Evolutionary conservation across 2,888 invertebrate species (phyloP), one percentile per base, ranked within the genome.

Genomic region (Drosophila nr. fundita): DNA sequence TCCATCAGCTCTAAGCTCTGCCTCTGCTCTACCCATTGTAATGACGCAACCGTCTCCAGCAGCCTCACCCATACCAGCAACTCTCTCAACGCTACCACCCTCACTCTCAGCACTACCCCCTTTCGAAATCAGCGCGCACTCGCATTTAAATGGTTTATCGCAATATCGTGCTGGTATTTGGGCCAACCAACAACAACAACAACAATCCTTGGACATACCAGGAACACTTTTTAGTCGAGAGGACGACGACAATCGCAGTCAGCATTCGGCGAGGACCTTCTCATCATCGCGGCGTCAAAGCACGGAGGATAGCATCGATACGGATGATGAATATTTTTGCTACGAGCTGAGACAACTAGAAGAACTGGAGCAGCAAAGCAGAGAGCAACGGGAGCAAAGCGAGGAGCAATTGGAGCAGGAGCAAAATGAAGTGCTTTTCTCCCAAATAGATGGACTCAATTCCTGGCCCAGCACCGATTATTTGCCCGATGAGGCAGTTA

Each of bases 261-360:
- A 97, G 4, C 96, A 97, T 93, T 97, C 97, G 0, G 97, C 96
- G 94, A 94, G 97, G 82, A 97, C 97, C 86, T 96, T 97, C 0
- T 98, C 97, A 0, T 97, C 97, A 2, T 97, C 97, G 0, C 94
- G 98, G 79, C 94, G 98, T 59, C 98, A 98, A 93, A 97, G 97
- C 90, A 98, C 98, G 0, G 98, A 98, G 93, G 98, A 98, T 85
- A 97, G 97, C 87, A 98, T 98, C 67, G 98, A 98, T 92, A 97
- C 97, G 32, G 98, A 98, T 93, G 98, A 98, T 90, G 98, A 98
- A 92, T 98, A 98, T 96, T 98, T 97, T 89, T 97, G 97, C 86
- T 97, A 98, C 91, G 98, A 98, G 91, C 92, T 98, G 67, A 94
- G 97, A 64, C 97, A 98, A 92, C 93, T 98, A 40, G 97, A 98